These are phyloP conservation scores for Ophioninae sp. DNA, from an alignment of 2,888 invertebrate genomes.

Conservation along the genomic window DNA sequence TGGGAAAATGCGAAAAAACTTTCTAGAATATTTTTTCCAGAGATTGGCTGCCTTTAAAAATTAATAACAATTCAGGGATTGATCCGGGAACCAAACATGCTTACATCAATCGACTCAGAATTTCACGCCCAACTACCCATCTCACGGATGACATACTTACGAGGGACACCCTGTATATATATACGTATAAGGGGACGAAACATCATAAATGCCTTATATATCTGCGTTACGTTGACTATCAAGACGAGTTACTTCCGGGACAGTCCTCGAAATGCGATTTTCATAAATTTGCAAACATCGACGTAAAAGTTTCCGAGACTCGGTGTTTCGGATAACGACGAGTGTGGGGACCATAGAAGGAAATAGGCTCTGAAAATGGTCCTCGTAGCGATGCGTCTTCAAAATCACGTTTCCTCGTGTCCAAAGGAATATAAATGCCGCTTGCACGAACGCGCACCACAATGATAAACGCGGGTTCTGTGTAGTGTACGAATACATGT, in stretches of 20 bases:
- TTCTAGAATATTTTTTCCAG: no score
- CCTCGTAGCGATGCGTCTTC: background rate
- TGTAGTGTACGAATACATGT: slow-evolving; percentile 21
- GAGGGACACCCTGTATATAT: no score
- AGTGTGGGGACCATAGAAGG: background rate
- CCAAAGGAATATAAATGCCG: background rate
- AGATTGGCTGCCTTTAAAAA: no score
- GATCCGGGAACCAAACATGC: no score
- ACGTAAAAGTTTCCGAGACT: background rate
- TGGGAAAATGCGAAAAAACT: no score
- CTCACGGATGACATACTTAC: no score
- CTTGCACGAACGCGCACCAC: background rate
- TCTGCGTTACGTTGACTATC: background rate
- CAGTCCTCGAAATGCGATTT: background rate
- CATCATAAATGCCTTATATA: background rate
- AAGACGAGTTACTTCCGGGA: background rate
- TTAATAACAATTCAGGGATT: no score
- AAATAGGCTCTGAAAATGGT: background rate
- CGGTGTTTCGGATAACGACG: background rate
- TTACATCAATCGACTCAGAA: no score
- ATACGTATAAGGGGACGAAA: slow-evolving; percentile 3
- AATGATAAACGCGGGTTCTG: background rate
- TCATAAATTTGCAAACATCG: background rate
- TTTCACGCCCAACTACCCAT: no score
- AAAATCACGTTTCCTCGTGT: background rate